Percentiles rank a stretch among this genome's conserved stretches.
Conservation (phyloP, 1,140 invertebrate species). For the Arctopsyche grandis region DNA sequence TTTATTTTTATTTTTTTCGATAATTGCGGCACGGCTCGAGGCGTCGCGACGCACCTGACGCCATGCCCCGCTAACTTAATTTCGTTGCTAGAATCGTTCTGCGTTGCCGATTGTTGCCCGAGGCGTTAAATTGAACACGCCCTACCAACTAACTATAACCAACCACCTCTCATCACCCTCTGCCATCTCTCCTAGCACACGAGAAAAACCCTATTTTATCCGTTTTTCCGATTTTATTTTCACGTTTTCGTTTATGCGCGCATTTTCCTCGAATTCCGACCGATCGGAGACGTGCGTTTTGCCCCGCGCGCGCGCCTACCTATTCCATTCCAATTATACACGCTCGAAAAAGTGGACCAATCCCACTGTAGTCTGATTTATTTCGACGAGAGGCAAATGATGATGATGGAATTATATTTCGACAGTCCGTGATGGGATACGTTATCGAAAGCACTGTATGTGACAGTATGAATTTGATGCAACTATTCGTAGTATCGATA, state of each 20-base stretch:
- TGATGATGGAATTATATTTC: too few species aligned
- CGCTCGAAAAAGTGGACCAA: too few species aligned
- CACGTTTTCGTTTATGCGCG: conserved; percentile 2
- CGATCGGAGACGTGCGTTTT: conserved; percentile 1
- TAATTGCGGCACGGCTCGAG: background rate
- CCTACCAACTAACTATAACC: background rate
- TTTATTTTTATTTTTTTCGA: conserved; percentile 28
- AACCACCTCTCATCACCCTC: too few species aligned
- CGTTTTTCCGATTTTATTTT: conserved; percentile 8
- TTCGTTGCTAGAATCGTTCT: conserved; percentile 4
- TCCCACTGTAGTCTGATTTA: too few species aligned
- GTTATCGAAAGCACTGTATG: too few species aligned
- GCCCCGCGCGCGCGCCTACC: background rate
- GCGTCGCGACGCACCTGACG: conserved; percentile 14
- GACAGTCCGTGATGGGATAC: too few species aligned
- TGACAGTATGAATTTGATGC: too few species aligned
- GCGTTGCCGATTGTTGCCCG: conserved; percentile 21
- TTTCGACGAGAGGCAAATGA: too few species aligned
- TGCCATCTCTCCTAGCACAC: background rate
- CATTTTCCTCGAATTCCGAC: background rate
- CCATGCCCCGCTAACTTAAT: conserved; percentile 22
- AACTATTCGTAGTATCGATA: too few species aligned
- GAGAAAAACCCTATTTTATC: background rate
- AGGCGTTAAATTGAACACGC: conserved; percentile 26
- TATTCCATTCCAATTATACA: background rate